Conservation (phyloP, 2,888 invertebrate species). For the Polietes domitor region DNA sequence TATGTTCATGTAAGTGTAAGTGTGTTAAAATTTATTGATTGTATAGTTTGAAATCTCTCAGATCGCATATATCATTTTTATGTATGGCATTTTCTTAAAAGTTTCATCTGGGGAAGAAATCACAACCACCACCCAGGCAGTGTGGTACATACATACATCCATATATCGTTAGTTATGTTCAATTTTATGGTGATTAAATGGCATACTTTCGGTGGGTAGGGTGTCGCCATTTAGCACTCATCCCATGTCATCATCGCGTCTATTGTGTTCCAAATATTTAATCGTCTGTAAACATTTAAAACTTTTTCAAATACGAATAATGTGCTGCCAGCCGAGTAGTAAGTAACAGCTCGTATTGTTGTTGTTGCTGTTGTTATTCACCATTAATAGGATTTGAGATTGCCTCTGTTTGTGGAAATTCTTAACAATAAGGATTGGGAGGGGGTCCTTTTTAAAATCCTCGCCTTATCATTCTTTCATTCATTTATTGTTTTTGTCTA, state of each 20-base stretch:
- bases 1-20: neutral
- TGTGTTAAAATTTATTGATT: slow-evolving; percentile 16
- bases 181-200: slow-evolving; percentile 64
- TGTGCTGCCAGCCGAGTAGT: neutral
- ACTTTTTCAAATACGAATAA: slow-evolving; percentile 46
- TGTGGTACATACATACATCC: too few species aligned
- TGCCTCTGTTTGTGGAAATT: neutral
- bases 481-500: neutral
- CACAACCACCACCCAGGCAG: neutral
- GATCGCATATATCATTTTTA: slow-evolving; percentile 52
- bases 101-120: slow-evolving; percentile 6
- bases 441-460: slow-evolving; percentile 8
- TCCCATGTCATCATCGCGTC: slow-evolving; percentile 19
- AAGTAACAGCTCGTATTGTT: neutral
- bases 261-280: slow-evolving; percentile 72
- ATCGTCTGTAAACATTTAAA: slow-evolving; percentile 75
- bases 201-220: slow-evolving; percentile 45
- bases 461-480: slow-evolving; percentile 44
- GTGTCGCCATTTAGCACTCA: slow-evolving; percentile 48
- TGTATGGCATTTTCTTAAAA: slow-evolving; percentile 36
- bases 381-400: slow-evolving; percentile 36
- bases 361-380: too few species aligned
- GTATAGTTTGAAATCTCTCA: slow-evolving; percentile 27
- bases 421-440: neutral
- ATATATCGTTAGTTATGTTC: slow-evolving; percentile 25